A percentile compares a stretch with the other conserved stretches of the same genome.
phyloP scores from a whole-genome alignment of 2,113 vertebrate species.

The Falco punctatus region DNA sequence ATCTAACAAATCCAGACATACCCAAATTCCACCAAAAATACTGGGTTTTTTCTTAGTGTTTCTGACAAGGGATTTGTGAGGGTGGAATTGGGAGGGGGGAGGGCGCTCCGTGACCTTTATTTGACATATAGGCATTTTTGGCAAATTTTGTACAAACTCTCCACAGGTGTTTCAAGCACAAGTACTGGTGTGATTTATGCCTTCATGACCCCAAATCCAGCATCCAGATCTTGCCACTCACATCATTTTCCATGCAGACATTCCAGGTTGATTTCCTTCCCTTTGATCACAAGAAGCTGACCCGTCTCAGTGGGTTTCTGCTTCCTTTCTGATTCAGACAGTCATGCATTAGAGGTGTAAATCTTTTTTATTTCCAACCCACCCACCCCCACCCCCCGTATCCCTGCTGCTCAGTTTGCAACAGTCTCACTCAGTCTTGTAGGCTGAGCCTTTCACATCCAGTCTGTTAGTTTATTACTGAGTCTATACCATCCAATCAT shows the following conservation, averaged over 20 bases:
- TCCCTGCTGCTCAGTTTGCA: constrained; percentile 33
- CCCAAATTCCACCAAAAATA: constrained; percentile 25
- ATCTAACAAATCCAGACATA: constrained; percentile 7
- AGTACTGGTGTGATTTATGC: constrained; percentile 56
- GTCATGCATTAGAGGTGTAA: not conserved
- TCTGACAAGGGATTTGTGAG: constrained; percentile 23
- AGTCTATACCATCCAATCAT: constrained; percentile 32
- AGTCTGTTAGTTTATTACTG: constrained; percentile 36
- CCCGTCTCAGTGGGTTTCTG: not conserved
- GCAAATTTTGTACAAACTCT: constrained; percentile 38
- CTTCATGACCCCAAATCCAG: constrained; percentile 49
- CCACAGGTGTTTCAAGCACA: constrained; percentile 68
- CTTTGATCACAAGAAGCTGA: not conserved
- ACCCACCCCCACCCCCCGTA: constrained; percentile 17
- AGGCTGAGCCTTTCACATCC: constrained; percentile 51
- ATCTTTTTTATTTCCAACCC: not conserved
- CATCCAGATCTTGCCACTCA: constrained; percentile 12
- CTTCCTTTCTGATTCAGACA: constrained; percentile 14
- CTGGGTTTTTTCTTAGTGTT: constrained; percentile 15
- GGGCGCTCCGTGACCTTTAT: constrained; percentile 1
- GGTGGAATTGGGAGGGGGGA: constrained; percentile 36
- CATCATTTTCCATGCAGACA: constrained; percentile 13
- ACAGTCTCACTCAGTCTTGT: constrained; percentile 46
- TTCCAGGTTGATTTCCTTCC: constrained; percentile 40
- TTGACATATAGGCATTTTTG: not conserved